phyloP scores from a whole-genome alignment of 2,797 vertebrate genomes.

The Sebastes ruberrimus region DNA sequence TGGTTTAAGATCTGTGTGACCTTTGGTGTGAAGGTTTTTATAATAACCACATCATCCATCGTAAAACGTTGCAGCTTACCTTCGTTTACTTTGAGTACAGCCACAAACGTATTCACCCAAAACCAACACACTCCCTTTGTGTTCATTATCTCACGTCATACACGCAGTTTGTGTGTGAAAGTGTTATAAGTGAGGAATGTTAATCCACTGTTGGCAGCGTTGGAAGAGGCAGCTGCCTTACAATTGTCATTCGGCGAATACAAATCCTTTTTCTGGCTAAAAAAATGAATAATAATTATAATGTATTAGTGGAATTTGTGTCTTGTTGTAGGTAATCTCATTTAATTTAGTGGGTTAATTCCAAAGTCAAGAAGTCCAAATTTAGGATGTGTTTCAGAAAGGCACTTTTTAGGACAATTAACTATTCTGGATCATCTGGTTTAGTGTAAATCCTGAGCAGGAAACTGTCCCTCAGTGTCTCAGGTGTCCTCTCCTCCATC shows the following conservation, averaged over 20 bases:
- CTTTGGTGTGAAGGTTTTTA: not conserved
- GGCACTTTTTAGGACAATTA: not conserved
- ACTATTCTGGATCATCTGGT: not conserved
- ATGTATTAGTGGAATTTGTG: not conserved
- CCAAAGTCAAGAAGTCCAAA: not conserved
- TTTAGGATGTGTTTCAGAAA: not conserved
- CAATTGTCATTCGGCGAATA: not conserved
- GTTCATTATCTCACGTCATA: not conserved
- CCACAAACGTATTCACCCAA: not conserved
- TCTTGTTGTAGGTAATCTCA: not conserved
- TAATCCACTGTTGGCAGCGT: slow-evolving; percentile 1
- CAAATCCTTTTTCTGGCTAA: not conserved
- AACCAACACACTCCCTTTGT: not conserved
- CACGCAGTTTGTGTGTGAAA: not conserved
- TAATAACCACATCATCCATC: not conserved
- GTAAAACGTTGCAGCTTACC: not conserved
- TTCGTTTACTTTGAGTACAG: not conserved
- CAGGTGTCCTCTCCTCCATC: slow-evolving; percentile 5
- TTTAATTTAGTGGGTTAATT: not conserved
- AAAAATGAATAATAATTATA: not conserved
- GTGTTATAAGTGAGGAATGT: slow-evolving; percentile 8
- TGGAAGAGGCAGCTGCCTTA: not conserved
- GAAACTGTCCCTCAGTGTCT: not conserved
- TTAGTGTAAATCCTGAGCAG: not conserved
- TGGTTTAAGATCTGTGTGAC: not conserved